Evolutionary conservation across 2,113 vertebrate genomes (phyloP).

Genomic region (Taxidea taxus): DNA sequence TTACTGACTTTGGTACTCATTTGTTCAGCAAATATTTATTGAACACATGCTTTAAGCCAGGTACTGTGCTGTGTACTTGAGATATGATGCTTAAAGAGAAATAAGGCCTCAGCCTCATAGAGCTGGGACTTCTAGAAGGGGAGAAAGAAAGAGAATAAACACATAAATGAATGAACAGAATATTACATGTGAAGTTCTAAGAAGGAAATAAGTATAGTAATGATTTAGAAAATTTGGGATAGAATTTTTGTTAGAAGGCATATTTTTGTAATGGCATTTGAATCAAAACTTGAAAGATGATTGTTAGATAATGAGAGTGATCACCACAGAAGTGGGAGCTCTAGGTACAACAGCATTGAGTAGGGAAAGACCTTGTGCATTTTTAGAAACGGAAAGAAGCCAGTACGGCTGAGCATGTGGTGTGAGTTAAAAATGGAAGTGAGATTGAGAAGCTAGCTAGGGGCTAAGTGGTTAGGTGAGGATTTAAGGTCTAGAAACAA

Average conservation of each 20-base stretch:
- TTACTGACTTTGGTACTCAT: constrained; percentile 10
- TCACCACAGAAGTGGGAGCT: not conserved
- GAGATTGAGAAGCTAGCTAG: not conserved
- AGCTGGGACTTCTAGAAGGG: not conserved
- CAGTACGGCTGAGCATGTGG: not conserved
- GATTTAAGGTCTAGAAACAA: not conserved
- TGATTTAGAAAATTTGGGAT: not conserved
- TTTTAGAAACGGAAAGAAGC: not conserved
- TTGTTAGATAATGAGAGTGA: not conserved
- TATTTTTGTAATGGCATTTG: not conserved
- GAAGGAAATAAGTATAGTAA: not conserved
- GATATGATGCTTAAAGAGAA: not conserved
- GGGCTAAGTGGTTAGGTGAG: not conserved
- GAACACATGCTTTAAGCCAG: not conserved
- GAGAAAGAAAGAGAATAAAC: not conserved
- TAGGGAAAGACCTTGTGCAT: not conserved
- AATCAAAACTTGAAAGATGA: not conserved
- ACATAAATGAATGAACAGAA: not conserved
- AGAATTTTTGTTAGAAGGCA: not conserved
- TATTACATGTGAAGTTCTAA: not conserved
- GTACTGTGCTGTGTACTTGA: not conserved
- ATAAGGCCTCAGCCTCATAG: not conserved
- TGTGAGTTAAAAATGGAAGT: not conserved
- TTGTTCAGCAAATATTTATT: constrained; percentile 19
- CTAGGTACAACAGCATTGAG: not conserved